A percentile compares a stretch with the other conserved stretches of the same genome.
Conservation (phyloP, 1,140 invertebrate genomes). For the Drosophila mojavensis region DNA sequence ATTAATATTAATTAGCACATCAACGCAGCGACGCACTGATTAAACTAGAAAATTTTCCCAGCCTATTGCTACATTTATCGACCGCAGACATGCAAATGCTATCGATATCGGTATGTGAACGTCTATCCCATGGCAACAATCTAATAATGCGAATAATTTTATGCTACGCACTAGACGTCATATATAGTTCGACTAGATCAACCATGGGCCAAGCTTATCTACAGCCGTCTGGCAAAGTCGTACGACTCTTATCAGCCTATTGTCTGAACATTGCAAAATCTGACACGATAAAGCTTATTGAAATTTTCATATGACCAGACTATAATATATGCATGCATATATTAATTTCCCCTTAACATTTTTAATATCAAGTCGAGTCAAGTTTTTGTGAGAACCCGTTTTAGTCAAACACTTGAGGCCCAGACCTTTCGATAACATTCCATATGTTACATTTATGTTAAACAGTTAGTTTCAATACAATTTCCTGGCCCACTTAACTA, state of each 20-base stretch:
- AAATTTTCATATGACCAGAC: not conserved
- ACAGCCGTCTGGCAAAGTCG: not conserved
- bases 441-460: slow-evolving; percentile 38
- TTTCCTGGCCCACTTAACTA: slow-evolving; percentile 4
- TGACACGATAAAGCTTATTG: slow-evolving; percentile 15
- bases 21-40: not conserved
- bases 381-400: slow-evolving; percentile 52
- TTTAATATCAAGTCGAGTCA: not conserved
- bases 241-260: slow-evolving; percentile 3
- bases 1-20: slow-evolving; percentile 56
- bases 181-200: not conserved
- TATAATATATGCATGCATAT: not conserved
- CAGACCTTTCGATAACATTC: slow-evolving; percentile 35
- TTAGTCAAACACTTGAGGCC: not conserved
- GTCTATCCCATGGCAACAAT: slow-evolving; percentile 6
- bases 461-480: slow-evolving; percentile 1
- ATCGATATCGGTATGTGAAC: not conserved
- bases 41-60: slow-evolving; percentile 32
- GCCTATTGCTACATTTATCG: not conserved
- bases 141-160: not conserved
- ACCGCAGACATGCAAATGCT: not conserved
- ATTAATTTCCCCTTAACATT: too few relatives aligned
- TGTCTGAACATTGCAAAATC: slow-evolving; percentile 6
- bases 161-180: not conserved
- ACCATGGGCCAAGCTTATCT: not conserved